Evolutionary conservation across 92 coral and sea anemone species (phyloP).

Genomic region (Palythoa heliodiscus): DNA sequence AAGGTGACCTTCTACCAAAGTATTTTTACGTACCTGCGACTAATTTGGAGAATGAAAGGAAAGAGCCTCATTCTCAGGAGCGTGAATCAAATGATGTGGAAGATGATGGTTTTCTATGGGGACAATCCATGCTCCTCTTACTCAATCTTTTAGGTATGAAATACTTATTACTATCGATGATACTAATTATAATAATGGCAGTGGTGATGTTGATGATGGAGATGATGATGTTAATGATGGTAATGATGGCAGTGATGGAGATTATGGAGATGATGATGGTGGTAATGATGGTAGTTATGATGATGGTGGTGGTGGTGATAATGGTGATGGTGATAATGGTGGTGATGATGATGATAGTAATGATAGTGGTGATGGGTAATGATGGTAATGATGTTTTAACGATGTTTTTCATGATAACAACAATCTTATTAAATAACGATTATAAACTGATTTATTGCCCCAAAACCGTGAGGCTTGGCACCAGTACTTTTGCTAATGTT

Average conservation of each 20-base stretch:
- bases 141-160: slow-evolving; percentile 78
- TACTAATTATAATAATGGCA: neutral
- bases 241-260: neutral
- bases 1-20: slow-evolving; percentile 84
- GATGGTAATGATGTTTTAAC: too few relatives aligned
- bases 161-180: neutral
- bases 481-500: too few relatives aligned
- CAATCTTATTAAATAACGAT: too few relatives aligned
- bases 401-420: too few relatives aligned
- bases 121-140: slow-evolving; percentile 82
- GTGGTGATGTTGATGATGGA: neutral
- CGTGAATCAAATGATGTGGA: slow-evolving; percentile 64
- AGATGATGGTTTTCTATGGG: slow-evolving; percentile 83
- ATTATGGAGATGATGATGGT: neutral
- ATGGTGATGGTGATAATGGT: neutral
- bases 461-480: too few relatives aligned
- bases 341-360: neutral
- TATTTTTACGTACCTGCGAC: slow-evolving; percentile 86
- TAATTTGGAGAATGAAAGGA: slow-evolving; percentile 74
- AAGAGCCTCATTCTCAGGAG: slow-evolving; percentile 79
- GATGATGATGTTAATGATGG: neutral
- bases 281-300: neutral
- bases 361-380: neutral
- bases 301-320: neutral
- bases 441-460: too few relatives aligned